Evolutionary conservation across 2,888 invertebrate species (phyloP), one percentile per base, ranked within the genome.

Genomic region (Colostygia pectinataria): DNA sequence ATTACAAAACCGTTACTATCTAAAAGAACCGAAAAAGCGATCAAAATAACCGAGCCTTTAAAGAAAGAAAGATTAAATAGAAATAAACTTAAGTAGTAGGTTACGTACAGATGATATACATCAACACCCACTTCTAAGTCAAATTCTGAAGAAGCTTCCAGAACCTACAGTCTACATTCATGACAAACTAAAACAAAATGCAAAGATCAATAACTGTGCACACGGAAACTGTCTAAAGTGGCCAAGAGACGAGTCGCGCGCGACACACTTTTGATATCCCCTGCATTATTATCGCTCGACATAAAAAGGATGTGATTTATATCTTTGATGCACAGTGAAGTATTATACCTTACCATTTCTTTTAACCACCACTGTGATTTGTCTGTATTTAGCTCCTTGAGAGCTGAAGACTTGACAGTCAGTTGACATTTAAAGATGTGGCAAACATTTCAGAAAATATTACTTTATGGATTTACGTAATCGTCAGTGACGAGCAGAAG

Each of bases 261-360:
- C 24, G 47, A 46, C 47, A 53, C 29, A 46, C 28, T 52, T 46
- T 20, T 42, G 44, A 44, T 44, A 40, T 44, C 49, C 39, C 38
- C 25, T 25, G 29, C 39, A 43, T 39, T 34, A 43, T 39, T 34
- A 33, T 43, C 9, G 14, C 20, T 20, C 27, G 27, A 14, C 40
- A 41, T 45, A 44, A 37, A 44, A 40, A 40, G 44, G 50, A 37
- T 45, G 51, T 51, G 36, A 45, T 51, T 45, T 51, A 51, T 45
- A 36, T 40, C 44, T 27, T 41, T 23, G 23, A 32, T 24, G 13
- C 10, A 20, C 23, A 28, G 13, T 18, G 39, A 12, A 43, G 12
- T 18, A 27, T 9, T 18, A n/a, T n/a, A 9, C 8, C 31, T 10
- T 34, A 23, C 15, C 9, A 27, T 33, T 47, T 7, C 12, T 41